phyloP scores from a whole-genome alignment of 2,797 vertebrate genomes.

The Microctenopoma stevenorrisi region DNA sequence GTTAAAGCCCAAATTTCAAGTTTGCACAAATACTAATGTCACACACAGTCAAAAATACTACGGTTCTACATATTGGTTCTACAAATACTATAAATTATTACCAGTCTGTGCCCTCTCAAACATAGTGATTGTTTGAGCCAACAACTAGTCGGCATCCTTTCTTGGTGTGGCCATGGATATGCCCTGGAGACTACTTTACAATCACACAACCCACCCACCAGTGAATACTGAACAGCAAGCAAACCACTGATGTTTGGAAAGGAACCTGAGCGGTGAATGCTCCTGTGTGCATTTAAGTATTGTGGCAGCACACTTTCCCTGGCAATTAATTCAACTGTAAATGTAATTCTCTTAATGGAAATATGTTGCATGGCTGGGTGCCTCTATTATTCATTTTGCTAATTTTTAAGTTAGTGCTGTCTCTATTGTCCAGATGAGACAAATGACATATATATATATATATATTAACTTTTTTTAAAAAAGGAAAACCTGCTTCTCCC shows the following conservation, averaged over 20 bases:
- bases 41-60: too few species aligned
- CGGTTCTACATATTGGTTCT: too few species aligned
- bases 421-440: slow-evolving; percentile 2
- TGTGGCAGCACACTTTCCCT: slow-evolving; percentile 11
- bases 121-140: slow-evolving; percentile 20
- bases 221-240: slow-evolving; percentile 9
- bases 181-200: slow-evolving; percentile 15
- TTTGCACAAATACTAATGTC: too few species aligned
- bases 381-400: slow-evolving; percentile 20
- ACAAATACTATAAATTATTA: too few species aligned
- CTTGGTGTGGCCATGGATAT: slow-evolving; percentile 9
- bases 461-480: background rate
- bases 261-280: slow-evolving; percentile 21
- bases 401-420: slow-evolving; percentile 1
- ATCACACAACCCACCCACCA: background rate
- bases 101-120: too few species aligned
- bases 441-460: background rate
- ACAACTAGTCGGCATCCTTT: background rate
- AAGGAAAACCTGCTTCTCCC: slow-evolving; percentile 2
- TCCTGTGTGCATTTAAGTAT: slow-evolving; percentile 23
- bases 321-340: slow-evolving; percentile 34
- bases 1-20: too few species aligned
- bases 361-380: slow-evolving; percentile 30
- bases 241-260: slow-evolving; percentile 14
- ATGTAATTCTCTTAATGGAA: slow-evolving; percentile 42